A percentile compares a stretch with the other conserved stretches of the same genome.
These are phyloP conservation scores for Cydia strobilella DNA, from an alignment of 1,140 invertebrate genomes.

Conservation along the genomic window DNA sequence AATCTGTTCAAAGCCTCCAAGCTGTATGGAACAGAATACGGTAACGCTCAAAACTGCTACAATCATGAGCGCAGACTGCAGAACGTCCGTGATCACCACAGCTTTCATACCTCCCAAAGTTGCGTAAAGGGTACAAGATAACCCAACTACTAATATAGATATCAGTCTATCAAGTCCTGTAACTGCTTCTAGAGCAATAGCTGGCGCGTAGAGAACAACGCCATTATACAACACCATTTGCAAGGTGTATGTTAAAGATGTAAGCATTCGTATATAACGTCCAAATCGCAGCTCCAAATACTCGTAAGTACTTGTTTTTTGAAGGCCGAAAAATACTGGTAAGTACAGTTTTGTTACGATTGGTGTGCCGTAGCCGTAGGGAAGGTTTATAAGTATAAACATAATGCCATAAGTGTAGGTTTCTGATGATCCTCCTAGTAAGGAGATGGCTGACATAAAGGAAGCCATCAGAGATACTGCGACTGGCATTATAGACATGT, in stretches of 20 bases:
- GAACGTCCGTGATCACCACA: constrained; percentile 95
- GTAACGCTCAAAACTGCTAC: constrained; percentile 88
- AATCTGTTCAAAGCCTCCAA: constrained; percentile 85
- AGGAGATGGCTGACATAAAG: constrained; percentile 96
- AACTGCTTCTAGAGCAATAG: constrained; percentile 93
- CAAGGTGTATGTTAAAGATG: constrained; percentile 88
- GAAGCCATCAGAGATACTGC: constrained; percentile 94
- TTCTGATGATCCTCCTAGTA: constrained; percentile 93
- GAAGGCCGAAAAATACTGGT: constrained; percentile 94
- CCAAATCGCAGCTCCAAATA: constrained; percentile 94
- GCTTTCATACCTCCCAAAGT: constrained; percentile 97
- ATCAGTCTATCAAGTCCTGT: constrained; percentile 86
- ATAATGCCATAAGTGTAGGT: constrained; percentile 92
- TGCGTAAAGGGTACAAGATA: constrained; percentile 96
- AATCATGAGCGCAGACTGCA: constrained; percentile 91
- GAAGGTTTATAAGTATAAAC: constrained; percentile 91
- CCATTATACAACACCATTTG: constrained; percentile 96
- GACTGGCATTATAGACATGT: constrained; percentile 89
- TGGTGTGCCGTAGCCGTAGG: constrained; percentile 90
- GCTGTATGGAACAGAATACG: constrained; percentile 86
- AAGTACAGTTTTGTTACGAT: constrained; percentile 90
- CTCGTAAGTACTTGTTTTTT: constrained; percentile 94
- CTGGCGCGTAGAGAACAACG: constrained; percentile 95
- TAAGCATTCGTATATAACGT: constrained; percentile 82
- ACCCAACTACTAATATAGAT: constrained; percentile 91